Evolutionary conservation across 2,888 invertebrate genomes (phyloP).

Genomic region (Acrocera orbiculus): DNA sequence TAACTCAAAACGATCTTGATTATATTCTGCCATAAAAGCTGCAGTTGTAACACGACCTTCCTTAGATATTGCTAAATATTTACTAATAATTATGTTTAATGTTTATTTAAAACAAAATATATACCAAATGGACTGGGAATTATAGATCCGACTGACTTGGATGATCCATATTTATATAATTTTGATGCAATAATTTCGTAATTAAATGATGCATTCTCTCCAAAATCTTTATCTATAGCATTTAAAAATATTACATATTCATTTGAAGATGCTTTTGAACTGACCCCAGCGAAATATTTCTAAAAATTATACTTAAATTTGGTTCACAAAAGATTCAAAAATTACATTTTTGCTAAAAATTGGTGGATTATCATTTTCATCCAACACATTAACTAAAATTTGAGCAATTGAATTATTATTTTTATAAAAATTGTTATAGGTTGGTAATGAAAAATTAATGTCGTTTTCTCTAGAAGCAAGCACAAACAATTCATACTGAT

Average conservation of each 20-base stretch:
- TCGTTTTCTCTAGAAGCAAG: constrained; percentile 73
- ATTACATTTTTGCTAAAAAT: constrained; percentile 38
- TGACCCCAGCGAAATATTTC: constrained; percentile 41
- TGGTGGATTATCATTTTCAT: constrained; percentile 75
- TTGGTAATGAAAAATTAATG: constrained; percentile 31
- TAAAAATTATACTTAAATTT: constrained; percentile 6
- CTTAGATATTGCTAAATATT: constrained; percentile 21
- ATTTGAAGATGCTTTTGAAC: constrained; percentile 58
- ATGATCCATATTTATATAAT: constrained; percentile 60
- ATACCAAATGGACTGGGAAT: constrained; percentile 64
- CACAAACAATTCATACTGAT: constrained; percentile 56
- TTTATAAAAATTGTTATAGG: constrained; percentile 35
- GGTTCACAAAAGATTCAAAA: background rate
- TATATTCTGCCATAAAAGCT: constrained; percentile 72
- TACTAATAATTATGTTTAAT: too few relatives aligned
- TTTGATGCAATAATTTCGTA: constrained; percentile 70
- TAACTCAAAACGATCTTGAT: constrained; percentile 70
- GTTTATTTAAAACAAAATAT: constrained; percentile 5
- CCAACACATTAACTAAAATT: constrained; percentile 53
- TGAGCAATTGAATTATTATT: constrained; percentile 52
- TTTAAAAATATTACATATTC: constrained; percentile 55
- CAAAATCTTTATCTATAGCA: constrained; percentile 68
- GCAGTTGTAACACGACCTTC: constrained; percentile 41
- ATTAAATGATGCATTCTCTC: constrained; percentile 62
- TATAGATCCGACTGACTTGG: constrained; percentile 63